Percentiles rank a stretch among this genome's conserved stretches.
These are phyloP conservation scores for Callosobruchus maculatus DNA, from an alignment of 2,888 invertebrate genomes.

Conservation along the genomic window DNA sequence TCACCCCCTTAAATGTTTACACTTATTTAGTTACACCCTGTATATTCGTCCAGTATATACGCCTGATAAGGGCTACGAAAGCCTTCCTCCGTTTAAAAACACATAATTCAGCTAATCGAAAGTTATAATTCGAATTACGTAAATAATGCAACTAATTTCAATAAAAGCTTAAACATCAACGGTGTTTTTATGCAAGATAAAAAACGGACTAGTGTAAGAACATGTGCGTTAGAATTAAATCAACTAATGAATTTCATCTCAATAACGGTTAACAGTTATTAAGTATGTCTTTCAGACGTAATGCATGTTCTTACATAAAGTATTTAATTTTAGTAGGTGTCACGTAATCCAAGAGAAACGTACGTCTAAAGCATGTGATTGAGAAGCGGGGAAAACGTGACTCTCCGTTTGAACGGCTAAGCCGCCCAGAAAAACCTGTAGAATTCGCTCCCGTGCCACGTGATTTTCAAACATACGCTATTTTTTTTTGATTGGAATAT, in stretches of 20 bases:
- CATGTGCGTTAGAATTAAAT: not conserved
- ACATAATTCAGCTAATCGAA: too few species aligned
- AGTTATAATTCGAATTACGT: not conserved
- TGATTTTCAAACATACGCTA: not conserved
- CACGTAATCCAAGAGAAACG: constrained; percentile 26
- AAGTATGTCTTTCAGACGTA: constrained; percentile 21
- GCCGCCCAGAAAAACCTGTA: not conserved
- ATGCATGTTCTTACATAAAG: constrained; percentile 23
- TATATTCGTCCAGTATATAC: too few species aligned
- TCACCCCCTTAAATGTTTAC: too few species aligned
- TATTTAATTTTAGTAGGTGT: constrained; percentile 21
- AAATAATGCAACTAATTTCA: not conserved
- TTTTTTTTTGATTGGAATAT: not conserved
- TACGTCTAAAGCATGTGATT: constrained; percentile 29
- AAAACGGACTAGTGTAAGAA: constrained; percentile 5
- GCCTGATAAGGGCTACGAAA: too few species aligned
- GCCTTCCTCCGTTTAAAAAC: too few species aligned
- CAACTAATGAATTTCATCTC: constrained; percentile 15
- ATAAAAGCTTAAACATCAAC: not conserved
- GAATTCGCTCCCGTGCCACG: not conserved
- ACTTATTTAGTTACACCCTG: too few species aligned
- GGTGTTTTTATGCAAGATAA: constrained; percentile 3
- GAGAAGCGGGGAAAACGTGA: constrained; percentile 26
- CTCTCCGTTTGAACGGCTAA: constrained; percentile 1
- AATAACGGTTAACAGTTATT: constrained; percentile 23